These are phyloP conservation scores for Antheraea mylitta DNA, from an alignment of 1,140 invertebrate species.

Conservation along the genomic window DNA sequence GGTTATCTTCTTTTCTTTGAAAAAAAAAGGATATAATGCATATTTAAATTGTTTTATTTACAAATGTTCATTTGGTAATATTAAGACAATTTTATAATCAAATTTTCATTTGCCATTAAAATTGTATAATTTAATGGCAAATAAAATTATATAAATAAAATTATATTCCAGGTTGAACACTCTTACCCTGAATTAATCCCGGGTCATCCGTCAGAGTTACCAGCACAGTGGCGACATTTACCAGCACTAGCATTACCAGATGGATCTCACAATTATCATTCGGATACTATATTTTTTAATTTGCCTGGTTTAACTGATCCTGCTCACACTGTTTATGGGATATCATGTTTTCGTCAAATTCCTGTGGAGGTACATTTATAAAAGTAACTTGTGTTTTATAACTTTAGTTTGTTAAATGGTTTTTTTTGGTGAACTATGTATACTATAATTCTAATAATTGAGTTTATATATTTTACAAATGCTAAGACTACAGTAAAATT, in stretches of 20 bases:
- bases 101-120: no score
- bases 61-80: no score
- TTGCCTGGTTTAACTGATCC: constrained; percentile 92
- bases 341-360: constrained; percentile 99
- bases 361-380: constrained; percentile 88
- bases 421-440: no score
- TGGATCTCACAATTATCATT: constrained; percentile 97
- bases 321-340: constrained; percentile 93
- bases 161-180: constrained; percentile 90
- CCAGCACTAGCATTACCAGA: constrained; percentile 97
- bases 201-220: constrained; percentile 89
- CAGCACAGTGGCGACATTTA: constrained; percentile 95
- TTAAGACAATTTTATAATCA: no score
- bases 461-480: no score
- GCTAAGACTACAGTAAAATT: no score
- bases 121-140: no score
- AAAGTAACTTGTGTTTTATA: not conserved
- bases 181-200: constrained; percentile 94
- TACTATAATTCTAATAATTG: no score
- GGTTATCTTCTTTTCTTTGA: no score
- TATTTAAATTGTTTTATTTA: no score
- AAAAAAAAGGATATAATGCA: no score
- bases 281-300: constrained; percentile 98
- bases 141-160: not conserved
- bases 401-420: not conserved